Conservation (phyloP, 2,888 invertebrate species). For the Lycia hirtaria region DNA sequence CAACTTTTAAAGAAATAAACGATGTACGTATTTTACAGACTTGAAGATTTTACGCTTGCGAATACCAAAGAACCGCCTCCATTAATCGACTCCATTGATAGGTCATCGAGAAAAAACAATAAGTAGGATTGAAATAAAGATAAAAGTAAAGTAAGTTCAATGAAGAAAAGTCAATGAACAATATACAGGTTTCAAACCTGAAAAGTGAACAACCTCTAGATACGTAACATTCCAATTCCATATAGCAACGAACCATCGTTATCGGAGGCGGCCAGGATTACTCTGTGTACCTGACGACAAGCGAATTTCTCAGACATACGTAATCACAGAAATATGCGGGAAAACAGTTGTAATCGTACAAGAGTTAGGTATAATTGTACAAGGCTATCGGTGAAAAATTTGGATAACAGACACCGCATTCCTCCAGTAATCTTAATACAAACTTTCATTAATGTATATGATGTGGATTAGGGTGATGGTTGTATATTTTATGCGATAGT, state of each 20-base stretch:
- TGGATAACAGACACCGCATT: slow-evolving; percentile 13
- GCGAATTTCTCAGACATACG: slow-evolving; percentile 27
- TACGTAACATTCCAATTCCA: slow-evolving; percentile 6
- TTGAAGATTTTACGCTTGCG: no score
- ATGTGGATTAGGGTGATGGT: neutral
- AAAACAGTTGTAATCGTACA: slow-evolving; percentile 28
- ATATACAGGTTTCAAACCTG: slow-evolving; percentile 5
- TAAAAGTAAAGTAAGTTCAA: neutral
- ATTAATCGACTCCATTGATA: neutral
- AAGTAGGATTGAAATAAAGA: no score
- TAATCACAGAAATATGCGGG: slow-evolving; percentile 32
- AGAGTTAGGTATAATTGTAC: slow-evolving; percentile 8
- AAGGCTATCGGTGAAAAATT: slow-evolving; percentile 19
- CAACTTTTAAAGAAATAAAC: no score
- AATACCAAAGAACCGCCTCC: no score
- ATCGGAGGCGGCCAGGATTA: slow-evolving; percentile 26
- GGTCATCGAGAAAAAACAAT: neutral
- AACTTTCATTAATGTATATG: neutral
- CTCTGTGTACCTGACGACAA: slow-evolving; percentile 23
- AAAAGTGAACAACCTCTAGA: slow-evolving; percentile 28
- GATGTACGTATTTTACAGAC: no score
- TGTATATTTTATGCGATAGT: no score
- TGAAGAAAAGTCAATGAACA: neutral
- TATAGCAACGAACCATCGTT: slow-evolving; percentile 29
- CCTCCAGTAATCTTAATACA: slow-evolving; percentile 1